Base-by-base conservation (phyloP, 37 sponge, comb jelly and placozoan species). In the Halichondria panicea region DNA sequence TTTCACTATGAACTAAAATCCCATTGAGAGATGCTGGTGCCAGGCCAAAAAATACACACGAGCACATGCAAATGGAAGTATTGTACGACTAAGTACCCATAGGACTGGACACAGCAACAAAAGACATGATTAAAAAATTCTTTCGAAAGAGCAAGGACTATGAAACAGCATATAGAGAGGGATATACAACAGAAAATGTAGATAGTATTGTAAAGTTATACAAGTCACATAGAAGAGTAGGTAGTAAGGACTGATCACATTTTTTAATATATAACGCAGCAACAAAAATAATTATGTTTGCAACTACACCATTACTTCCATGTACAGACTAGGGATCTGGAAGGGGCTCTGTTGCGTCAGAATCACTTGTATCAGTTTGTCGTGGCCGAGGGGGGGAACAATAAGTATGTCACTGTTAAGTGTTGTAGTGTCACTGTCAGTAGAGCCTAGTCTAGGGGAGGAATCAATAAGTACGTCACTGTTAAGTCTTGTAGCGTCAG, bases 1-100 rank as follows among this genome's bases (percentile, higher is more conserved):
- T 81, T 52, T 63, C 88, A 80, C 63, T 81, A 70, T 28, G 83
- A 82, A 37, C 63, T 63, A 13, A 74, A n/a, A 58, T 37, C 81
- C 81, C 55, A 80, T 80, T 31, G 81, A 68, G 33, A 56, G 45
- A 57, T 21, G 6, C 13, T 74, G 74, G 83, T 57, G 68, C 43
- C 75, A 82, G 15, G 73, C 83, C 36, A 82, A 82, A 32, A 57
- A 63, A 32, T 42, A 75, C 35, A 65, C 65, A 13, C 1, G 66
- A 46, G 68, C 56, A 40, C 57, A 73, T 55, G 33, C 53, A 77
- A 27, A 77, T 76, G 41, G 78, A 60, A 37, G 70, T 69, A 36
- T 84, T 60, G 57, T 70, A 62, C 52, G 86, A 70, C 70, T 59
- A 39, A 43, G 28, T 44, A 82, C 69, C 40, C 68, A 21, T 25